A percentile compares a stretch with the other conserved stretches of the same genome.
Evolutionary conservation across 2,797 vertebrate species (phyloP).

Genomic region (Sebastes diploproa): DNA sequence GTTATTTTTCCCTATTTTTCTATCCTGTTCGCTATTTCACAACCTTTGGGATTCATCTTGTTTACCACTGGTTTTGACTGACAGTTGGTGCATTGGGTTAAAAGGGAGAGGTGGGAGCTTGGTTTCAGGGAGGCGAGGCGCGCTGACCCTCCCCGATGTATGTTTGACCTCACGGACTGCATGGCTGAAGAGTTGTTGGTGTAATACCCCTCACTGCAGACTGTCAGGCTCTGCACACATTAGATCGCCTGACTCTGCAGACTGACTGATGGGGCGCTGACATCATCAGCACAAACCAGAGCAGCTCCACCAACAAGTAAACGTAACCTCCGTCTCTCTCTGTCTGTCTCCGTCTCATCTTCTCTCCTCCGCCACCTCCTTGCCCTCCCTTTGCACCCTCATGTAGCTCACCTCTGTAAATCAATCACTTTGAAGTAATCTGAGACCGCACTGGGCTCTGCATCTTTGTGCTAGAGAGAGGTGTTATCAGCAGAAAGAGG

Average conservation of each 20-base stretch:
- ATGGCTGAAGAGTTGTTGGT: constrained; percentile 9
- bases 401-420: constrained; percentile 38
- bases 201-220: neutral
- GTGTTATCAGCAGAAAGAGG: constrained; percentile 59
- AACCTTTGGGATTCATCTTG: neutral
- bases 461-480: constrained; percentile 20
- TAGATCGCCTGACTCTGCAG: constrained; percentile 15
- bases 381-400: neutral
- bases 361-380: constrained; percentile 7
- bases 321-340: constrained; percentile 32
- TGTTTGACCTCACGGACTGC: constrained; percentile 8
- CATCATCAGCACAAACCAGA: constrained; percentile 15
- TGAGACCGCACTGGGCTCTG: constrained; percentile 31
- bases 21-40: neutral
- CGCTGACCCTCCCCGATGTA: neutral
- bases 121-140: neutral
- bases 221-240: constrained; percentile 1
- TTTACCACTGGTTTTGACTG: neutral
- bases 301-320: constrained; percentile 5
- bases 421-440: constrained; percentile 53
- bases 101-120: constrained; percentile 9
- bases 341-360: neutral
- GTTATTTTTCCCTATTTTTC: neutral
- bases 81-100: constrained; percentile 16
- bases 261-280: constrained; percentile 16